phyloP scores from a whole-genome alignment of 2,113 vertebrate species.

The Anguilla rostrata region DNA sequence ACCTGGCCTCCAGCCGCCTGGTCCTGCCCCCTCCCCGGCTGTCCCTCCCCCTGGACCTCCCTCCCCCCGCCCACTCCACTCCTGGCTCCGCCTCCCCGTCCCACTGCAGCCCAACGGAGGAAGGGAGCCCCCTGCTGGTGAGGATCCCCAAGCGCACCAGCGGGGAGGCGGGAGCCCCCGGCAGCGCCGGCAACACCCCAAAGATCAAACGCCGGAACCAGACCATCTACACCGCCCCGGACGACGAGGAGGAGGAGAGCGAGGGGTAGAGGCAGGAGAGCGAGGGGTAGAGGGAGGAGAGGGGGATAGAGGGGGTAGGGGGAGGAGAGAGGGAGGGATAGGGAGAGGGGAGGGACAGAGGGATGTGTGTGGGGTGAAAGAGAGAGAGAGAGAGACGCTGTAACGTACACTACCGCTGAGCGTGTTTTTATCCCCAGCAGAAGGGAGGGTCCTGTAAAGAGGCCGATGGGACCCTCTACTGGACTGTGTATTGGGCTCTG shows the following conservation, averaged over 20 bases:
- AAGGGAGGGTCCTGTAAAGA: neutral
- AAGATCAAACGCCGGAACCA: constrained; percentile 94
- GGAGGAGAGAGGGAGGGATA: constrained; percentile 31
- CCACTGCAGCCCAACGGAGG: constrained; percentile 59
- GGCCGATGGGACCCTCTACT: neutral
- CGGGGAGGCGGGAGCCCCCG: constrained; percentile 55
- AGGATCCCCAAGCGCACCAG: constrained; percentile 77
- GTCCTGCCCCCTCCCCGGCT: constrained; percentile 65
- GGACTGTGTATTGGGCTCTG: neutral
- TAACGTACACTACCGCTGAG: neutral
- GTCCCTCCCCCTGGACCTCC: constrained; percentile 39
- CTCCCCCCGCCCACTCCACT: constrained; percentile 69
- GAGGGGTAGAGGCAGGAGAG: constrained; percentile 39
- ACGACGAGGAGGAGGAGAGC: constrained; percentile 71
- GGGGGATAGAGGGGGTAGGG: constrained; percentile 33
- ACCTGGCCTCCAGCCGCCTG: constrained; percentile 56
- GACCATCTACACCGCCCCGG: constrained; percentile 79
- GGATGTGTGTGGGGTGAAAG: too few relatives aligned
- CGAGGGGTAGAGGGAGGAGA: neutral
- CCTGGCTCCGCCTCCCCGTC: constrained; percentile 61
- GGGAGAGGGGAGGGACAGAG: neutral
- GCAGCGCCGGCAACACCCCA: constrained; percentile 64
- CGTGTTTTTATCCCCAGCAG: neutral
- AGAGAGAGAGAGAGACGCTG: neutral
- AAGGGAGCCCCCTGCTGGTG: constrained; percentile 36